Evolutionary conservation across 2,113 vertebrate species (phyloP), one percentile per base, ranked within the genome.

Genomic region (Rostratula benghalensis): DNA sequence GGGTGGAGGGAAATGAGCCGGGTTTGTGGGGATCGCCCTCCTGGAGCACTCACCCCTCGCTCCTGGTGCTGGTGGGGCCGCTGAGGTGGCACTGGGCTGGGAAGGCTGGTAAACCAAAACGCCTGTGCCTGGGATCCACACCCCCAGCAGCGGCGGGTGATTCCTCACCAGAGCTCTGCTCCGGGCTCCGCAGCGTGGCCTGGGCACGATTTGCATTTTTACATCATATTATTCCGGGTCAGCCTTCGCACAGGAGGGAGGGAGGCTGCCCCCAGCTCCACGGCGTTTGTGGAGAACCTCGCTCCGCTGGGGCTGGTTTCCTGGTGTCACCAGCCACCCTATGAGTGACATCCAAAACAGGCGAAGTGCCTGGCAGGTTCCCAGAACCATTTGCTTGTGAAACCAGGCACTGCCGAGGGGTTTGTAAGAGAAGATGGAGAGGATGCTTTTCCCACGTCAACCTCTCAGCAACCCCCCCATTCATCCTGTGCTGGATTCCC

Each of bases 381-480:
- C 57, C 69, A 61, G 75, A 50, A 14, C 27, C 33, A 11, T 67
- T 65, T 50, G 79, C 75, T 43, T 19, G 6, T 30, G 54, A 28
- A 56, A 31, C 20, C 43, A 10, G 74, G 25, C n/a, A 17, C 81
- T 41, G 4, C 53, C 12, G 35, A 45, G 78, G 71, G 83, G 6
- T 56, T 71, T 46, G 4, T 31, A 19, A 17, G 45, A 9, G 0
- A 4, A 3, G 18, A 6, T 2, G 20, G 51, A 59, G 33, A 23
- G 31, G 65, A 39, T 31, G 60, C 28, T 73, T 45, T 67, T n/a
- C 71, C 45, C n/a, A 31, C 3, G 1, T 30, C 50, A 84, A 56
- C 17, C 4, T 0, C 51, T 37, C 6, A 1, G 64, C 46, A 90
- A 67, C 71, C 35, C 63, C 63, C 3, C 1, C 7, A 0, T 22